phyloP scores from a whole-genome alignment of 2,888 invertebrate genomes.

The Cephus spinipes region DNA sequence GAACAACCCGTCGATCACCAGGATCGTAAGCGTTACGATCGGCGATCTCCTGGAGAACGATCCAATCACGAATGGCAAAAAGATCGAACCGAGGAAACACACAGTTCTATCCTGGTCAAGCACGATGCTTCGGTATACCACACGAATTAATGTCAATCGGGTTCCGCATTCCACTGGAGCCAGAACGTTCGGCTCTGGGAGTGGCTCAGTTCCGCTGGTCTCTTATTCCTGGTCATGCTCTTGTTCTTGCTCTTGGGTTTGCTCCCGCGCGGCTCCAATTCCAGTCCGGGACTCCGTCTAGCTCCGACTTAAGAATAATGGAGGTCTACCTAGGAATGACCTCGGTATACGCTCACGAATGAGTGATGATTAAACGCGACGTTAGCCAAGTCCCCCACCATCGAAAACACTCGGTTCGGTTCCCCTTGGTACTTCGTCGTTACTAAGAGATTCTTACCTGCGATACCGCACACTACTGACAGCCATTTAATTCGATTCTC shows the following conservation, averaged over 20 bases:
- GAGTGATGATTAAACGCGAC: slow-evolving; percentile 5
- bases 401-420: too few species aligned
- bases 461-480: background rate
- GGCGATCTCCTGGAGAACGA: background rate
- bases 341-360: slow-evolving; percentile 20
- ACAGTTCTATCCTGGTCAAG: background rate
- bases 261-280: slow-evolving; percentile 12
- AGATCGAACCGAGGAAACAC: slow-evolving; percentile 6
- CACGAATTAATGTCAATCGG: slow-evolving; percentile 53
- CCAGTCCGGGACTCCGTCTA: slow-evolving; percentile 17
- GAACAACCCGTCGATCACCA: background rate
- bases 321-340: slow-evolving; percentile 39
- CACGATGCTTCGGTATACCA: slow-evolving; percentile 24
- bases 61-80: slow-evolving; percentile 4
- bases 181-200: slow-evolving; percentile 7
- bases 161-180: slow-evolving; percentile 50
- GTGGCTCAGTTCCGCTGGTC: slow-evolving; percentile 3
- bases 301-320: slow-evolving; percentile 37
- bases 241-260: slow-evolving; percentile 5
- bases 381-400: background rate
- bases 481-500: too few species aligned
- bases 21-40: slow-evolving; percentile 7
- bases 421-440: background rate
- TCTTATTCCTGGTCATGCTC: background rate
- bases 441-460: background rate